phyloP scores from a whole-genome alignment of 2,888 invertebrate genomes.

The Pandemis cinnamomeana region DNA sequence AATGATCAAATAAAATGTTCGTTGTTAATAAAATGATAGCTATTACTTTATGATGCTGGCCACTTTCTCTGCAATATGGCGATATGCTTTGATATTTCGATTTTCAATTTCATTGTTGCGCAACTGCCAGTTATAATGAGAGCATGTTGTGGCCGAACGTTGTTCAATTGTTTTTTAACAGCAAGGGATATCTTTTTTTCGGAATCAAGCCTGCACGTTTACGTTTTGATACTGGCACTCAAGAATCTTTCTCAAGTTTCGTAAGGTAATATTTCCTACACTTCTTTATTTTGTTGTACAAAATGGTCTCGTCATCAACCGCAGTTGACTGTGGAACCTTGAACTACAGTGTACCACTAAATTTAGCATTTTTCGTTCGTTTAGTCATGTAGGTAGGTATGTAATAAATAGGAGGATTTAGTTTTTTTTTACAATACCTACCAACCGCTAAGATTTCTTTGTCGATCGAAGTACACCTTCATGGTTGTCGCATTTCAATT shows the following conservation, averaged over 20 bases:
- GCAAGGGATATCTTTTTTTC: constrained; percentile 24
- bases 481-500: not conserved
- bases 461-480: not conserved
- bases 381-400: no score
- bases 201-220: not conserved
- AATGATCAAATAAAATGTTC: constrained; percentile 35
- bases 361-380: no score
- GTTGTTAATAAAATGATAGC: constrained; percentile 30
- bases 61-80: constrained; percentile 41
- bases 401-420: no score
- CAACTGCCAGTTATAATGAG: constrained; percentile 36
- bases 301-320: no score
- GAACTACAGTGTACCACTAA: not conserved
- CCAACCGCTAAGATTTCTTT: no score
- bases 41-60: constrained; percentile 31
- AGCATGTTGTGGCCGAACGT: constrained; percentile 30
- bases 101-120: constrained; percentile 42
- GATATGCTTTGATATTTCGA: constrained; percentile 42
- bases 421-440: no score
- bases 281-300: not conserved
- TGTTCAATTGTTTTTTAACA: constrained; percentile 31
- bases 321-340: not conserved
- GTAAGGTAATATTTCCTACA: not conserved
- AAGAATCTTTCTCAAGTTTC: not conserved
- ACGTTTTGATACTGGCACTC: not conserved